Evolutionary conservation across 2,797 vertebrate genomes (phyloP).

Genomic region (Prionace glauca): DNA sequence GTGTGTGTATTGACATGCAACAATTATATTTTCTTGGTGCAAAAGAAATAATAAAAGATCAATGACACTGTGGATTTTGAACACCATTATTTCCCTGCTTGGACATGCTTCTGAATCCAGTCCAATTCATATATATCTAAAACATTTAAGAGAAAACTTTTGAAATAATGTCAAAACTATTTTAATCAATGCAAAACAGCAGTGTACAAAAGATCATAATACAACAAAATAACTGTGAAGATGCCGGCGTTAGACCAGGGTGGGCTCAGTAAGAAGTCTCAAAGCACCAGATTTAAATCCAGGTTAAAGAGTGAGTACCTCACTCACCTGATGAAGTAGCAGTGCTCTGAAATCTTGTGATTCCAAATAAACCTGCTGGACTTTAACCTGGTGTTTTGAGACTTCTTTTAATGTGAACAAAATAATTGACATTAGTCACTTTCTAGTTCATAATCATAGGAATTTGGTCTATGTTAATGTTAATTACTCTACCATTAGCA

Average conservation of each 20-base stretch:
- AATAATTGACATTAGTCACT: neutral
- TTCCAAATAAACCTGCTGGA: no score
- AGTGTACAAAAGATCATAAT: neutral
- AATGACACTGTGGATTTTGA: neutral
- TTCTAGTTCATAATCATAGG: neutral
- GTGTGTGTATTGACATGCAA: neutral
- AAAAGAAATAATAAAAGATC: neutral
- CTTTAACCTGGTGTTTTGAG: no score
- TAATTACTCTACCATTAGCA: neutral
- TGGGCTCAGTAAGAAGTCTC: no score
- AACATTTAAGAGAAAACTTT: neutral
- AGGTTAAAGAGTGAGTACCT: no score
- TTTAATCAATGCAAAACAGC: neutral
- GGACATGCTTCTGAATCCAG: neutral
- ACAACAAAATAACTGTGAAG: neutral
- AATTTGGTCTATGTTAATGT: neutral
- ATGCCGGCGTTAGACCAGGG: no score
- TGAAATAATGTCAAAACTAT: neutral
- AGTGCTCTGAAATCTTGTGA: no score
- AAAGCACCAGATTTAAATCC: no score
- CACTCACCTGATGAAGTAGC: no score
- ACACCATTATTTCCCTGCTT: neutral
- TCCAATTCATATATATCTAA: neutral
- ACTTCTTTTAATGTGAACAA: no score
- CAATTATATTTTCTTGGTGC: neutral